Evolutionary conservation across 2,888 invertebrate genomes (phyloP).

Genomic region (Ectemnius cavifrons): DNA sequence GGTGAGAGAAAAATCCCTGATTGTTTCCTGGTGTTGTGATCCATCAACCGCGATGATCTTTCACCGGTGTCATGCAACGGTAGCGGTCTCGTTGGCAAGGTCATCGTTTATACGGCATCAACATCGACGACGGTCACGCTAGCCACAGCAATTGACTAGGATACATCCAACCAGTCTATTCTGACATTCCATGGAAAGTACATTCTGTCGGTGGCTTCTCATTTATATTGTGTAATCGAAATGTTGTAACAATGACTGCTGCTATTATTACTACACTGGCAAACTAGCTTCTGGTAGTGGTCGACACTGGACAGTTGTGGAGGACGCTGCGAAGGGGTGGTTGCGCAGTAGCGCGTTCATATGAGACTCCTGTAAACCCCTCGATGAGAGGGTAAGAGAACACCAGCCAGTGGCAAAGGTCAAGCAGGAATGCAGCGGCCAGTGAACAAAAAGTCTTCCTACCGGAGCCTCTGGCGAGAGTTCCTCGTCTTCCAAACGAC

Average conservation of each 20-base stretch:
- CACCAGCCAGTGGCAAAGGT: conserved; percentile 23
- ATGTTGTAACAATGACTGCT: too few relatives aligned
- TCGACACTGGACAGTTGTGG: not conserved
- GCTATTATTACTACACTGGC: too few relatives aligned
- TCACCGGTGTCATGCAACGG: conserved; percentile 46
- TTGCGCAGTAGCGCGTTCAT: conserved; percentile 40
- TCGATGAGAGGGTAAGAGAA: conserved; percentile 28
- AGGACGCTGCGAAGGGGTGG: conserved; percentile 13
- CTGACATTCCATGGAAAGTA: not conserved
- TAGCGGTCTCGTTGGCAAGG: conserved; percentile 52
- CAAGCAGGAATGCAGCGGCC: conserved; percentile 56
- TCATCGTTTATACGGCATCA: conserved; percentile 32
- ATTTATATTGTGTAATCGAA: too few relatives aligned
- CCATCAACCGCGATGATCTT: conserved; percentile 15
- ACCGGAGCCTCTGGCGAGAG: conserved; percentile 70
- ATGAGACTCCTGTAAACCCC: not conserved
- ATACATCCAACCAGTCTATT: conserved; percentile 12
- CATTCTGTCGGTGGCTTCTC: not conserved
- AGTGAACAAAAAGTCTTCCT: conserved; percentile 60
- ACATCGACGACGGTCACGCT: conserved; percentile 31
- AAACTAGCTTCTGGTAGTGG: too few relatives aligned
- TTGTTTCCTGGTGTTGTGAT: too few relatives aligned
- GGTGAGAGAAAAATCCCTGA: too few relatives aligned
- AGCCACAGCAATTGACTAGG: conserved; percentile 25
- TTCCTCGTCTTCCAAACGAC: conserved; percentile 53